Evolutionary conservation across 2,888 invertebrate species (phyloP).

Genomic region (Spilosoma lubricipeda): DNA sequence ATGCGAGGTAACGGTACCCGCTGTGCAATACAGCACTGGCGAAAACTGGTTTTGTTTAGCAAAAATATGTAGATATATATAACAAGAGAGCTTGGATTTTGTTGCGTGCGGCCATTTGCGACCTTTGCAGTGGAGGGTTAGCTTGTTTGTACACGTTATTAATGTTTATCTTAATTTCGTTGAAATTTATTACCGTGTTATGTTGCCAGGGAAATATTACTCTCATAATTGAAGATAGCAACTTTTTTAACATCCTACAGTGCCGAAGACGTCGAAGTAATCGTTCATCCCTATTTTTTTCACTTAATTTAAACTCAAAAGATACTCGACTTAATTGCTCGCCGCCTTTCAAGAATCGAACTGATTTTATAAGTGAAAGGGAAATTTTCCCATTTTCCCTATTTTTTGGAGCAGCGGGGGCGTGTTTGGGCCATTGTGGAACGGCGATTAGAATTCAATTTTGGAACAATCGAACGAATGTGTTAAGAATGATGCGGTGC

Average conservation of each 20-base stretch:
- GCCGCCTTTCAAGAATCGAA: conserved; percentile 78
- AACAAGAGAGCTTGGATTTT: conserved; percentile 54
- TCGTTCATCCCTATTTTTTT: conserved; percentile 61
- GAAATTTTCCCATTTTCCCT: conserved; percentile 81
- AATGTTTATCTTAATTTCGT: conserved; percentile 48
- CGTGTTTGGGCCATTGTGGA: conserved; percentile 76
- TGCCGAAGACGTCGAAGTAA: conserved; percentile 56
- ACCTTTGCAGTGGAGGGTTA: conserved; percentile 72
- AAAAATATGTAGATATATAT: conserved; percentile 67
- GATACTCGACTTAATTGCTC: conserved; percentile 86
- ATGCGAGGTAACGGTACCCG: conserved; percentile 76
- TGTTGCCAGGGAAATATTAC: not conserved
- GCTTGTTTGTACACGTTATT: conserved; percentile 61
- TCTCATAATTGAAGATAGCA: not conserved
- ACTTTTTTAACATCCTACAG: conserved; percentile 23
- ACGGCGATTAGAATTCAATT: conserved; percentile 87
- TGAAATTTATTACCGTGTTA: conserved; percentile 35
- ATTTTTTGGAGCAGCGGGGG: conserved; percentile 77
- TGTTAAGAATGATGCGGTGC: conserved; percentile 80
- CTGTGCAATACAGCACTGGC: conserved; percentile 74
- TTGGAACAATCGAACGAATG: conserved; percentile 82
- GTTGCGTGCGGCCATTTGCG: conserved; percentile 74
- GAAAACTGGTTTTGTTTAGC: conserved; percentile 79
- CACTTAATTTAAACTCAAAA: conserved; percentile 86
- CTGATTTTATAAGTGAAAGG: conserved; percentile 72